These are phyloP conservation scores for Chalcis sispes DNA, from an alignment of 2,888 invertebrate genomes.

Conservation along the genomic window DNA sequence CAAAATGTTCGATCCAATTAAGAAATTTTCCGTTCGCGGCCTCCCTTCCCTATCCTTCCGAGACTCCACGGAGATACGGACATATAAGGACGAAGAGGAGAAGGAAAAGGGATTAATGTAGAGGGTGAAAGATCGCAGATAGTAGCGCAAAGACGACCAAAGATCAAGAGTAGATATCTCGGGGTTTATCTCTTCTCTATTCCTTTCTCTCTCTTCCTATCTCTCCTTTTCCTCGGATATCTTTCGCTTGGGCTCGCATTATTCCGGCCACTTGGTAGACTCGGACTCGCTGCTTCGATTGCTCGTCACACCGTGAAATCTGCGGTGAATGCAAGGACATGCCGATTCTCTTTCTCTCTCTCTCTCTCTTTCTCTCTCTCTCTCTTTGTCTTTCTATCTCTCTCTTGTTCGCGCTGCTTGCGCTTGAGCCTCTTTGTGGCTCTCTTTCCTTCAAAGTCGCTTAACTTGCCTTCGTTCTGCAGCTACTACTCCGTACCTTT, in stretches of 20 bases:
- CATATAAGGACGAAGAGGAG: too few species aligned
- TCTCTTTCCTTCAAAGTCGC: constrained; percentile 40
- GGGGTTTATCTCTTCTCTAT: constrained; percentile 22
- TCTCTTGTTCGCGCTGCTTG: too few species aligned
- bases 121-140: not conserved
- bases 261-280: constrained; percentile 15
- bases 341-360: not conserved
- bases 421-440: constrained; percentile 41
- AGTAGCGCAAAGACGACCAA: not conserved
- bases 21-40: constrained; percentile 38
- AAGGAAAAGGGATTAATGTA: constrained; percentile 40
- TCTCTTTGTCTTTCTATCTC: too few species aligned
- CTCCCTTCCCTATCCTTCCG: too few species aligned
- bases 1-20: constrained; percentile 48
- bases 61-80: too few species aligned
- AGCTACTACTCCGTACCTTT: too few species aligned
- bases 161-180: not conserved
- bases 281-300: constrained; percentile 50
- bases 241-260: constrained; percentile 49
- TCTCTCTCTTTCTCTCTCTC: too few species aligned
- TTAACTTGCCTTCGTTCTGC: constrained; percentile 26
- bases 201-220: constrained; percentile 30
- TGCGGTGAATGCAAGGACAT: constrained; percentile 57
- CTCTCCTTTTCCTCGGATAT: too few species aligned
- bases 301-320: constrained; percentile 56